Evolutionary conservation across 2,888 invertebrate species (phyloP).

Genomic region (Uloborus plumipes): DNA sequence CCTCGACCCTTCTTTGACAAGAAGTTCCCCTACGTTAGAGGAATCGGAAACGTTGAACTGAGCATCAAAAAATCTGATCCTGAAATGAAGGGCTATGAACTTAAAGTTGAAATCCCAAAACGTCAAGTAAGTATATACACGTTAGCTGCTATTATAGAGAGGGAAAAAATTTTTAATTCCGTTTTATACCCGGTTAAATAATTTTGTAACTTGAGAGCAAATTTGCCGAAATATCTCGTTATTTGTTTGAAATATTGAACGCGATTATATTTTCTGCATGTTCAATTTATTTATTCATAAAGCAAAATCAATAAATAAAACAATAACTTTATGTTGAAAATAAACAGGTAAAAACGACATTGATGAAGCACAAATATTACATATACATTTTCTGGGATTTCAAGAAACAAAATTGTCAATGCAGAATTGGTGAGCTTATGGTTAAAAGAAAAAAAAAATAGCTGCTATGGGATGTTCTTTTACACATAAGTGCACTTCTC

Average conservation of each 20-base stretch:
- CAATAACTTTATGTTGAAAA: too few relatives aligned
- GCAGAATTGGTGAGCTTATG: too few relatives aligned
- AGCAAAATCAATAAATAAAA: too few relatives aligned
- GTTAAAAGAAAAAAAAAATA: too few relatives aligned
- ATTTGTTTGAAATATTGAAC: neutral
- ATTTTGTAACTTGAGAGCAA: neutral
- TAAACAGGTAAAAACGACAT: too few relatives aligned
- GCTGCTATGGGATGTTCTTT: too few relatives aligned
- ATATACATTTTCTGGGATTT: too few relatives aligned
- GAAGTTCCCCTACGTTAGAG: conserved; percentile 19
- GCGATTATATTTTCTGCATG: neutral
- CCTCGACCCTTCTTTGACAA: conserved; percentile 44
- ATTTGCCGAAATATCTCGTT: neutral
- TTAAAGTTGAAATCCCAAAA: conserved; percentile 44
- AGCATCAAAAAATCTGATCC: conserved; percentile 55
- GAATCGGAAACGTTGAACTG: conserved; percentile 40
- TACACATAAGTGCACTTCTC: too few relatives aligned
- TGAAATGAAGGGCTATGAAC: conserved; percentile 39
- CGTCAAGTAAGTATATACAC: conserved; percentile 26
- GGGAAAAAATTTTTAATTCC: neutral
- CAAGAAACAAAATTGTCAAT: too few relatives aligned
- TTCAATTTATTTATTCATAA: neutral
- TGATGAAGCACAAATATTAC: too few relatives aligned
- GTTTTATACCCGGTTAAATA: neutral
- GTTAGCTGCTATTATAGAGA: neutral